phyloP scores from a whole-genome alignment of 1,140 invertebrate genomes.

The Ridgeia piscesae region DNA sequence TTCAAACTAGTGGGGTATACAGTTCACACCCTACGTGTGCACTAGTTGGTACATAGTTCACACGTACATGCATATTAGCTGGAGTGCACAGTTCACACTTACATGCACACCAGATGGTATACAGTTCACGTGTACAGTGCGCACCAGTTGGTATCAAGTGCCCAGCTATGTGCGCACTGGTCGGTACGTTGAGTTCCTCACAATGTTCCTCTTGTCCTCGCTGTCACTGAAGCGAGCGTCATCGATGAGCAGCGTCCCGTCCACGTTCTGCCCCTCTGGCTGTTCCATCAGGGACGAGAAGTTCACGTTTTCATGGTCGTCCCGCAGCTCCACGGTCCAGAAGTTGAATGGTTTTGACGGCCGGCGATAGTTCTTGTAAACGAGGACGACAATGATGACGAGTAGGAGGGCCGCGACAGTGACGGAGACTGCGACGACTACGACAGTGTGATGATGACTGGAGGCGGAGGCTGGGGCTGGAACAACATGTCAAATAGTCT shows the following conservation, averaged over 20 bases:
- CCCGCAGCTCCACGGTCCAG: constrained; percentile 12
- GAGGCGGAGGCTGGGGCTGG: neutral
- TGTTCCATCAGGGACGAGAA: constrained; percentile 9
- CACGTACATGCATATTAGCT: too few relatives aligned
- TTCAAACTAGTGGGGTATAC: too few relatives aligned
- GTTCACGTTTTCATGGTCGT: constrained; percentile 22
- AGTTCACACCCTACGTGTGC: too few relatives aligned
- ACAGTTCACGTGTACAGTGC: too few relatives aligned
- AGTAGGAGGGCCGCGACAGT: neutral
- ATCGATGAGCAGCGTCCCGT: neutral
- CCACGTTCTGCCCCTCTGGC: neutral
- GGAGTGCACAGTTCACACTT: too few relatives aligned
- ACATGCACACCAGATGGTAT: too few relatives aligned
- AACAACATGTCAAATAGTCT: too few relatives aligned
- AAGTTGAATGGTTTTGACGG: constrained; percentile 10
- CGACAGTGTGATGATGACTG: neutral
- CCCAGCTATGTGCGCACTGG: too few relatives aligned
- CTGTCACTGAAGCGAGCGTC: neutral
- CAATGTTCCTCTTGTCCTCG: too few relatives aligned
- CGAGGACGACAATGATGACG: neutral
- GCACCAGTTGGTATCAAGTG: too few relatives aligned
- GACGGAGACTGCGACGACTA: neutral
- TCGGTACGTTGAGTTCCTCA: too few relatives aligned
- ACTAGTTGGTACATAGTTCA: too few relatives aligned
- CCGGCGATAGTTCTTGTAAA: neutral